Conservation (phyloP, 1,140 invertebrate genomes). For the Probaryconus sp. region DNA sequence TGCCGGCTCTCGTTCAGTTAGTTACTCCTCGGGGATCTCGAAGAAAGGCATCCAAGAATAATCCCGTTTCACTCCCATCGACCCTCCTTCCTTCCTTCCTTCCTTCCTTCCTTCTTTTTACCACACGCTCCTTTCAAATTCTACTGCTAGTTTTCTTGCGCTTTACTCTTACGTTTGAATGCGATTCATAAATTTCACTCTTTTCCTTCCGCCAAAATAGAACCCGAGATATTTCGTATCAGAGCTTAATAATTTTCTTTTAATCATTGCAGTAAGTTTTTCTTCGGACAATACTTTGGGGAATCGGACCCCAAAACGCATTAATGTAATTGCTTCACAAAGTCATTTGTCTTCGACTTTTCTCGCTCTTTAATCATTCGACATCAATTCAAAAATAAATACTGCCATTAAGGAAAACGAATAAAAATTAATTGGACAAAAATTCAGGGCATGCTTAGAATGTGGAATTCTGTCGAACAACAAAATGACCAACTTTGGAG, state of each 20-base stretch:
- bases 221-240: too few species aligned
- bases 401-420: too few species aligned
- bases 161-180: constrained; percentile 3
- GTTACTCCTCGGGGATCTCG: constrained; percentile 71
- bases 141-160: not conserved
- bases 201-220: too few species aligned
- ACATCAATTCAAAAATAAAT: too few species aligned
- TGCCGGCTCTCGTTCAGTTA: constrained; percentile 75
- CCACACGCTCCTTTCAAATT: not conserved
- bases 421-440: too few species aligned
- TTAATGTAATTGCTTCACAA: constrained; percentile 34
- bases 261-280: constrained; percentile 32
- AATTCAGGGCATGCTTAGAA: too few species aligned
- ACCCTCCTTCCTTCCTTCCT: constrained; percentile 1
- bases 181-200: constrained; percentile 25
- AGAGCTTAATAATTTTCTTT: constrained; percentile 1
- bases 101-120: not conserved
- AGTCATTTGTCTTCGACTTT: constrained; percentile 34
- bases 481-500: too few species aligned
- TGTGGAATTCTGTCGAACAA: too few species aligned
- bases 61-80: constrained; percentile 33
- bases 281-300: constrained; percentile 30
- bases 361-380: constrained; percentile 2
- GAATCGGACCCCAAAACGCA: constrained; percentile 4
- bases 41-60: constrained; percentile 48